Evolutionary conservation across 2,113 vertebrate species (phyloP), one percentile per base, ranked within the genome.

Genomic region (Triplophysa dalaica): DNA sequence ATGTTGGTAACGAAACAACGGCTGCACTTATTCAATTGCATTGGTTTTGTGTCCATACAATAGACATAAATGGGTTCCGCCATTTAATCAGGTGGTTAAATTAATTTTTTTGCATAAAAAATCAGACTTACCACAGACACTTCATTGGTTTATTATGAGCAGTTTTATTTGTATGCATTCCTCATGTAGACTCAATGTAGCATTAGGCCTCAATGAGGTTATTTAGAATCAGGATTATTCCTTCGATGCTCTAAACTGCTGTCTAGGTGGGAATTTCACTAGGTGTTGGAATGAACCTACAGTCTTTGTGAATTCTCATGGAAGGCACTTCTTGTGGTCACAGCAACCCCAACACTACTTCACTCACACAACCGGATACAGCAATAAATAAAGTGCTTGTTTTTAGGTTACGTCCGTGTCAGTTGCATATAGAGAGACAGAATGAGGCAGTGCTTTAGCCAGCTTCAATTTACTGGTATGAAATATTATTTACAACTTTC

Each of bases 381-480:
- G 54, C 33, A 61, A 60, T 43, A 38, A 60, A 73, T 73, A 21
- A 74, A 60, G 33, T 33, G 41, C n/a, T 24, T 43, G 54, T 73
- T 52, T 52, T 60, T 54, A 73, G 33, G 70, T 73, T 73, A 41
- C 54, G 10, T 58, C 29, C 3, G 29, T 61, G 54, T 73, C 22
- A 73, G 41, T 43, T 3, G 41, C 54, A 74, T 74, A 60, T 12
- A 60, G 33, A 43, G 16, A 74, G 33, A 61, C 54, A 43, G 10
- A 58, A 54, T 33, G 52, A 72, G 50, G 70, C 0, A 3, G 11
- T 56, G n/a, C n/a, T n/a, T 72, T 58, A 8, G 54, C 21, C 5
- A 43, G 33, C 70, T 43, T 2, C 69, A 56, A 38, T 72, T 72
- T 72, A 58, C 52, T 58, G 19, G 50, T 21, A 3, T 56, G 69